Conservation (phyloP, 35 echinoderm and acorn worm genomes). For the Anneissia japonica region DNA sequence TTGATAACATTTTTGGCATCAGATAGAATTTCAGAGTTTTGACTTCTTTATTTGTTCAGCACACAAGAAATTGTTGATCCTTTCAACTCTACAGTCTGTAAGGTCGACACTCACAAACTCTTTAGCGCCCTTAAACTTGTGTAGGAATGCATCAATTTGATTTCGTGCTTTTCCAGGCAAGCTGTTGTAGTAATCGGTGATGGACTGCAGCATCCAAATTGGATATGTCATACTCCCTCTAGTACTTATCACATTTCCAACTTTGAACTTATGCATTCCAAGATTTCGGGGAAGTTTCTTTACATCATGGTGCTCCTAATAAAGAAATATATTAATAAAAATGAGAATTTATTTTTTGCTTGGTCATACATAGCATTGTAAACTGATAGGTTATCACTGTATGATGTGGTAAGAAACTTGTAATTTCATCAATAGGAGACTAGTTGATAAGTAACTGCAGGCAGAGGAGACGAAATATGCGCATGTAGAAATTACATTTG, state of each 20-base stretch:
- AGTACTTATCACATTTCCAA: neutral
- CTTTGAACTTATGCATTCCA: neutral
- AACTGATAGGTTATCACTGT: too few species aligned
- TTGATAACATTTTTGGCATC: too few species aligned
- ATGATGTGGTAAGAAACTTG: too few species aligned
- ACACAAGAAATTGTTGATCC: neutral
- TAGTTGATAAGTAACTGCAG: too few species aligned
- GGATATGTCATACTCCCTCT: neutral
- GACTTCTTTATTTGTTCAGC: neutral
- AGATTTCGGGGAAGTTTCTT: neutral
- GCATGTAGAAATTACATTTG: too few species aligned
- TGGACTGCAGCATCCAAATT: slow-evolving; percentile 3
- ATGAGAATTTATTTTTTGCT: neutral
- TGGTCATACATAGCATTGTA: too few species aligned
- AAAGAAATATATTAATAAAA: neutral
- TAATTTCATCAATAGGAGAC: too few species aligned
- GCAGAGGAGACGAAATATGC: too few species aligned
- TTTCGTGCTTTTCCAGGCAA: neutral
- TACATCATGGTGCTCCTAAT: neutral
- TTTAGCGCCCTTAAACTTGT: slow-evolving; percentile 7
- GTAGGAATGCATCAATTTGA: neutral
- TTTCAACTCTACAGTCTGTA: neutral
- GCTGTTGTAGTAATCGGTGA: neutral
- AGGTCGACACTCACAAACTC: neutral
- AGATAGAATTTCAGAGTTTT: neutral